phyloP scores from a whole-genome alignment of 2,888 invertebrate genomes.

The Plebejus anna region DNA sequence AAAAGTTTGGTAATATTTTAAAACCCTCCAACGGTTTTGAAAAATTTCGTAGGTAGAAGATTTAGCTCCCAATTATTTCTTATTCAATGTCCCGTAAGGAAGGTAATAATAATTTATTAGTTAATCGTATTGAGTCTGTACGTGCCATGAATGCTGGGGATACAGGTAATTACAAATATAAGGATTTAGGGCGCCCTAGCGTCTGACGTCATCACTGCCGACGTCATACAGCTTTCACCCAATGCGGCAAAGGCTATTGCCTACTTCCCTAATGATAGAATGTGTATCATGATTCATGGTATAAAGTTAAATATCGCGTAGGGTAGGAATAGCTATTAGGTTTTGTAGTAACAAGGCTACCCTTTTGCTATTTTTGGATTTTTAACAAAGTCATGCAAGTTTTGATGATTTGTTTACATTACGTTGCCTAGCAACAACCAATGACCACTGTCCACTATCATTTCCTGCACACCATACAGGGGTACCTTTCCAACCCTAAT shows the following conservation, averaged over 20 bases:
- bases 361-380: background rate
- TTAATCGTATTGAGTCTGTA: background rate
- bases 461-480: background rate
- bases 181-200: background rate
- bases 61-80: too few relatives aligned
- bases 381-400: background rate
- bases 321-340: background rate
- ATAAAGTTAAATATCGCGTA: background rate
- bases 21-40: background rate
- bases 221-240: conserved; percentile 14
- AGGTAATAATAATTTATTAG: background rate
- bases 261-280: background rate
- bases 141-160: background rate
- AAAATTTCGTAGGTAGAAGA: background rate
- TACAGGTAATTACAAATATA: background rate
- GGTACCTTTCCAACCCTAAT: background rate
- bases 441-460: background rate
- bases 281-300: background rate
- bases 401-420: background rate
- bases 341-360: background rate
- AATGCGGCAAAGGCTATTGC: background rate
- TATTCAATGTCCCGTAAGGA: background rate
- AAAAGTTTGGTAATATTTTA: background rate
- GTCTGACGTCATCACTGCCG: background rate
- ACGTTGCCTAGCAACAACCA: background rate